Evolutionary conservation across 2,113 vertebrate genomes (phyloP).

Genomic region (Rutilus rutilus): DNA sequence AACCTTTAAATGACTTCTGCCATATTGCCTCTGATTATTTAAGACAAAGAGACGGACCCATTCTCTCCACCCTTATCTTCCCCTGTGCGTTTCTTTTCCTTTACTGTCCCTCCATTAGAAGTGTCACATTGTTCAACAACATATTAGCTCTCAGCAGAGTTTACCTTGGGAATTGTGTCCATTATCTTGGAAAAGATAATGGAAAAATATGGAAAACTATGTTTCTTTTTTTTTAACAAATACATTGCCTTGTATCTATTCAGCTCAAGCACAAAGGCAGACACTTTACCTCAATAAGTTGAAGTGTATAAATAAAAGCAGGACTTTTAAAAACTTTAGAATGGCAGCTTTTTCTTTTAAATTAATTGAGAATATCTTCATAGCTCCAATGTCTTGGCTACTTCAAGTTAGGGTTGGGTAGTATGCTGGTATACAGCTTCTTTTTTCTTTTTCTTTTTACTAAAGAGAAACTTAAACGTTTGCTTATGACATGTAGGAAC

Average conservation of each 20-base stretch:
- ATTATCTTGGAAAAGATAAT: conserved; percentile 65
- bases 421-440: not conserved
- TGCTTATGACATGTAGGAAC: not conserved
- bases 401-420: not conserved
- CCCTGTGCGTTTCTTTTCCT: conserved; percentile 63
- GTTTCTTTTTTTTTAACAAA: conserved; percentile 69
- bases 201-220: conserved; percentile 72
- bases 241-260: conserved; percentile 71
- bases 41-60: conserved; percentile 80
- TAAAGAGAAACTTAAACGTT: not conserved
- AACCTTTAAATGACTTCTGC: conserved; percentile 33
- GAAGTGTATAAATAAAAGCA: not conserved
- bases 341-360: not conserved
- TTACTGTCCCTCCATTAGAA: conserved; percentile 42
- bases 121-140: conserved; percentile 73
- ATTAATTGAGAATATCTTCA: not conserved
- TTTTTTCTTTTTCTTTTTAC: not conserved
- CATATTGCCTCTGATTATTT: conserved; percentile 54
- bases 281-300: not conserved
- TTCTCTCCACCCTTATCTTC: conserved; percentile 71
- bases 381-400: not conserved
- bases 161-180: conserved; percentile 80
- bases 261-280: conserved; percentile 56
- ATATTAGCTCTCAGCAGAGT: conserved; percentile 76
- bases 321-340: not conserved